Evolutionary conservation across 1,140 invertebrate genomes (phyloP).

Genomic region (Brachionus calyciflorus): DNA sequence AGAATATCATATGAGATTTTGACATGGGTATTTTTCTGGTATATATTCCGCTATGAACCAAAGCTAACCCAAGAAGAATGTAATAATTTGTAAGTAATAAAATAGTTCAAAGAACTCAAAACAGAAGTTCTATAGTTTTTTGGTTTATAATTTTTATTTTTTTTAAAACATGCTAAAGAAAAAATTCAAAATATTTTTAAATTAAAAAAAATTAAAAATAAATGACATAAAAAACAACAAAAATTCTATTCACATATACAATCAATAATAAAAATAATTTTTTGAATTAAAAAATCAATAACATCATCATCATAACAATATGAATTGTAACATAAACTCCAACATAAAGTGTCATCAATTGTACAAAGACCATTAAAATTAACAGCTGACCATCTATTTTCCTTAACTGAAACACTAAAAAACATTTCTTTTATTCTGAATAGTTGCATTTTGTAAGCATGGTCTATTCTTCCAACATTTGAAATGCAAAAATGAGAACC

Average conservation of each 20-base stretch:
- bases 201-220: too few species aligned
- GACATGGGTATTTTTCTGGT: too few species aligned
- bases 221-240: too few species aligned
- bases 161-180: too few species aligned
- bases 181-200: too few species aligned
- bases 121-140: too few species aligned
- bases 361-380: conserved; percentile 13
- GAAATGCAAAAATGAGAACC: conserved; percentile 8
- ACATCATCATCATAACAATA: not conserved
- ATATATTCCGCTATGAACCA: too few species aligned
- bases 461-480: not conserved
- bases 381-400: not conserved
- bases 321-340: conserved; percentile 23
- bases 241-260: not conserved
- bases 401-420: not conserved
- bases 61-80: too few species aligned
- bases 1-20: too few species aligned
- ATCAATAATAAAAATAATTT: conserved; percentile 20
- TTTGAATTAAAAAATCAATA: not conserved
- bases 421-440: conserved; percentile 18
- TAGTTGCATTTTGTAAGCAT: not conserved
- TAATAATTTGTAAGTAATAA: too few species aligned
- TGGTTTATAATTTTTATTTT: too few species aligned
- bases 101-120: too few species aligned
- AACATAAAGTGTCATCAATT: conserved; percentile 12